Evolutionary conservation across 2,888 invertebrate genomes (phyloP), one percentile per base, ranked within the genome.

Genomic region (Polydrusus pterygomalis): DNA sequence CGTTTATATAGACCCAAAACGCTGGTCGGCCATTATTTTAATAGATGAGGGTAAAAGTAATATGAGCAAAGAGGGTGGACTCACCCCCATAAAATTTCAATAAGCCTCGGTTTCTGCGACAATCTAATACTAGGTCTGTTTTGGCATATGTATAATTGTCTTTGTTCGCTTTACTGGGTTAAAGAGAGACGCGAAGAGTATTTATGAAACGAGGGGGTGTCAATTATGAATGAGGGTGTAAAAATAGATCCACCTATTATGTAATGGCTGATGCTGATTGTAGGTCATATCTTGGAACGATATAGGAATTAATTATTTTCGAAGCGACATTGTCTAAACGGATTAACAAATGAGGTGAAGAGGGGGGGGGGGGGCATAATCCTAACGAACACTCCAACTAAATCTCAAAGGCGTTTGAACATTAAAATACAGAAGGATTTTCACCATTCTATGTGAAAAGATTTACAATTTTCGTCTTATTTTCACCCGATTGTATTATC

Each of bases 71-170:
- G 38, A 38, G 58, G 58, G 38, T 60, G 58, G 9, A 15, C 58
- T 58, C 62, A 70, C 70, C 75, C 75, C 75, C 70, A 65, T 75
- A 70, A 75, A 75, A 75, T 75, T 75, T 75, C 75, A 70, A 75
- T 75, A 65, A 65, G 75, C 75, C 60, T 43, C 47, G 25, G 70
- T 25, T 56, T 63, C 18, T n/a, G 30, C 18, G 38, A 34, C 38
- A 60, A 38, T 60, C 38, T 60, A 38, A 60, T 60, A 18, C 58
- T 17, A 15, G 38, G 9, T 38, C 10, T 60, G 38, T 60, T 38
- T 38, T 38, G 58, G 58, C 58, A 38, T 18, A 3, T 2, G 38
- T 58, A 11, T 15, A 2, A 15, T 38, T 17, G n/a, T 60, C 58
- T 18, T n/a, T 38, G 17, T 60, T 60, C 17, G 3, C 2, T 20